Evolutionary conservation across 2,113 vertebrate genomes (phyloP).

Genomic region (Nematolebias whitei): DNA sequence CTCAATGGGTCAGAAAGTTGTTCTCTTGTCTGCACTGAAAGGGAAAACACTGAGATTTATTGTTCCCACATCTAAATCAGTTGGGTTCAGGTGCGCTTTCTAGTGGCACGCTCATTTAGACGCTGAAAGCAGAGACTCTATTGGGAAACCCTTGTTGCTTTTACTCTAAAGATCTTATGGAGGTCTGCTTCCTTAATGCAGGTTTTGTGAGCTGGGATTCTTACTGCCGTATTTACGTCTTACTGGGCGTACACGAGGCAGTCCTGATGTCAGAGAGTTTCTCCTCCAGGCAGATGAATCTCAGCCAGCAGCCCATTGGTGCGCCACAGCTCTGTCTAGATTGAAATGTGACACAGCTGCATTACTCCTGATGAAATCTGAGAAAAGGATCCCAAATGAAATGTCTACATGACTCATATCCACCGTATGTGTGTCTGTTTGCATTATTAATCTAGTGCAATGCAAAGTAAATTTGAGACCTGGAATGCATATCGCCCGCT

Average conservation of each 20-base stretch:
- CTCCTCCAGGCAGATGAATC: slow-evolving; percentile 55
- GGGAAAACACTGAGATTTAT: slow-evolving; percentile 33
- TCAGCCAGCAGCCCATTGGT: slow-evolving; percentile 50
- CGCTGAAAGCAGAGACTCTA: slow-evolving; percentile 24
- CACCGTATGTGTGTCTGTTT: background rate
- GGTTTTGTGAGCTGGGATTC: slow-evolving; percentile 26
- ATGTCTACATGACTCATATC: slow-evolving; percentile 26
- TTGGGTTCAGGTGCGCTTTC: slow-evolving; percentile 27
- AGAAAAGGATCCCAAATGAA: slow-evolving; percentile 29
- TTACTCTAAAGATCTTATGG: slow-evolving; percentile 15
- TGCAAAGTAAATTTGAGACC: too few species aligned
- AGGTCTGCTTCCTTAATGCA: slow-evolving; percentile 3
- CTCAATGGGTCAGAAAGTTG: slow-evolving; percentile 4
- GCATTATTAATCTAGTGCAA: too few species aligned
- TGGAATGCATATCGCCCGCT: too few species aligned
- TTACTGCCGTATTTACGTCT: slow-evolving; percentile 33
- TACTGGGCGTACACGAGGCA: slow-evolving; percentile 46
- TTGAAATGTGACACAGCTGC: slow-evolving; percentile 55
- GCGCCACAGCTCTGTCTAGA: slow-evolving; percentile 48
- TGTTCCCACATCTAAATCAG: slow-evolving; percentile 9
- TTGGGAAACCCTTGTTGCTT: background rate
- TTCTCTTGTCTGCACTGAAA: slow-evolving; percentile 41
- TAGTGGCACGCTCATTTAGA: background rate
- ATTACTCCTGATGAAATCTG: slow-evolving; percentile 46
- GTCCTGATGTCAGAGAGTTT: slow-evolving; percentile 60